phyloP scores from a whole-genome alignment of 2,113 vertebrate genomes.

The Cavia porcellus region DNA sequence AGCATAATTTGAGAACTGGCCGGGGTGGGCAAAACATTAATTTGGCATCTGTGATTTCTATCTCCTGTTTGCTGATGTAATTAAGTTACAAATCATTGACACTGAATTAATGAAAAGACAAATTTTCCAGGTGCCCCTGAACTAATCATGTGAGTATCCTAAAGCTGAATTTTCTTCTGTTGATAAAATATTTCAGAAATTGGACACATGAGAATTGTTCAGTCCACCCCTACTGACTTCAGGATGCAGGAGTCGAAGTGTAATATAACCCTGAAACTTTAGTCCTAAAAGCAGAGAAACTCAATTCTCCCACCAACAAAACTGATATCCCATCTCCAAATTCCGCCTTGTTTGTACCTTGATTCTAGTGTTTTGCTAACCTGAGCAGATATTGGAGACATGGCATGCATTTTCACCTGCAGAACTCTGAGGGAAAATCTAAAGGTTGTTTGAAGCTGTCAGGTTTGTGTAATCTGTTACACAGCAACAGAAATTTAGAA shows the following conservation, averaged over 20 bases:
- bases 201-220: not conserved
- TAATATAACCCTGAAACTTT: not conserved
- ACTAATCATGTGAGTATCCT: not conserved
- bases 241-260: not conserved
- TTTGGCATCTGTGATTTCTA: not conserved
- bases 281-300: not conserved
- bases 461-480: not conserved
- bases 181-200: not conserved
- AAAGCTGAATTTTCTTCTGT: not conserved
- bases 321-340: not conserved
- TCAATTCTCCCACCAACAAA: not conserved
- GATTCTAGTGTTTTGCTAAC: not conserved
- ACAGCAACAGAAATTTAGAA: not conserved
- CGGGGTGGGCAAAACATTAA: not conserved
- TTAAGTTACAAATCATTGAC: not conserved
- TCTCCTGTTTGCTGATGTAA: not conserved
- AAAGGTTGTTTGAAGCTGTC: not conserved
- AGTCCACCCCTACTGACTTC: not conserved
- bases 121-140: not conserved
- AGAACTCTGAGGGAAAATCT: not conserved
- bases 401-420: not conserved
- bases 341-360: not conserved
- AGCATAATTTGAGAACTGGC: not conserved
- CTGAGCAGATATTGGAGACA: not conserved
- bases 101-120: not conserved